These are phyloP conservation scores for Drosophila fuyamai DNA, from an alignment of 1,140 invertebrate species.

Conservation along the genomic window DNA sequence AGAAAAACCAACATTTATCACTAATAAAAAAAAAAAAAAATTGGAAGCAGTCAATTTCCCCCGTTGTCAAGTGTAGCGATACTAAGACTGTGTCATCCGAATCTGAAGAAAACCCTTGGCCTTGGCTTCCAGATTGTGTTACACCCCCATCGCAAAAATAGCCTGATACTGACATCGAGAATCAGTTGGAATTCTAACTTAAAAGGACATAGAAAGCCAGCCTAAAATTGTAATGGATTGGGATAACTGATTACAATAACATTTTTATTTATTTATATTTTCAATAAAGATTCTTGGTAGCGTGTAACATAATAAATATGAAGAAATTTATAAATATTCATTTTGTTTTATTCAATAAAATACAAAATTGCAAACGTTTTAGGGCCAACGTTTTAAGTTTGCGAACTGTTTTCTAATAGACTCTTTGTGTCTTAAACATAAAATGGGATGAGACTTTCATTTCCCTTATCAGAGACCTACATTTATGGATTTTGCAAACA, in stretches of 20 bases:
- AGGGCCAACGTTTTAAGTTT: too few species aligned
- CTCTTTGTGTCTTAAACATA: too few species aligned
- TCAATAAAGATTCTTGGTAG: background rate
- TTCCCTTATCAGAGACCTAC: too few species aligned
- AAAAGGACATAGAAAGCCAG: background rate
- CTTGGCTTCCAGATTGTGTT: background rate
- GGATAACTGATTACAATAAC: background rate
- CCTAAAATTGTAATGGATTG: background rate
- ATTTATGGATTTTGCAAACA: too few species aligned
- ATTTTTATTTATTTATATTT: constrained; percentile 1
- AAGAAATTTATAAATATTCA: too few species aligned
- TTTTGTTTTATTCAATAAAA: too few species aligned
- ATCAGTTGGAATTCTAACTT: background rate
- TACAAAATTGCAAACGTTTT: too few species aligned
- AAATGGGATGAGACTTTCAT: too few species aligned
- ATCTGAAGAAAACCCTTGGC: background rate
- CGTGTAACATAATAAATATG: too few species aligned
- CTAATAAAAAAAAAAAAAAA: constrained; percentile 3
- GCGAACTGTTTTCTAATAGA: too few species aligned
- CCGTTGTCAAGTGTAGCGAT: background rate
- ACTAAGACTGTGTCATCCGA: too few species aligned
- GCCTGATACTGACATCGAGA: background rate
- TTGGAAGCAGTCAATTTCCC: background rate
- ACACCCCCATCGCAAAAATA: too few species aligned
- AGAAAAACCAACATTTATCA: background rate